A percentile compares a stretch with the other conserved stretches of the same genome.
These are phyloP conservation scores for Ondatra zibethicus DNA, from an alignment of 2,113 vertebrate genomes.

Conservation along the genomic window DNA sequence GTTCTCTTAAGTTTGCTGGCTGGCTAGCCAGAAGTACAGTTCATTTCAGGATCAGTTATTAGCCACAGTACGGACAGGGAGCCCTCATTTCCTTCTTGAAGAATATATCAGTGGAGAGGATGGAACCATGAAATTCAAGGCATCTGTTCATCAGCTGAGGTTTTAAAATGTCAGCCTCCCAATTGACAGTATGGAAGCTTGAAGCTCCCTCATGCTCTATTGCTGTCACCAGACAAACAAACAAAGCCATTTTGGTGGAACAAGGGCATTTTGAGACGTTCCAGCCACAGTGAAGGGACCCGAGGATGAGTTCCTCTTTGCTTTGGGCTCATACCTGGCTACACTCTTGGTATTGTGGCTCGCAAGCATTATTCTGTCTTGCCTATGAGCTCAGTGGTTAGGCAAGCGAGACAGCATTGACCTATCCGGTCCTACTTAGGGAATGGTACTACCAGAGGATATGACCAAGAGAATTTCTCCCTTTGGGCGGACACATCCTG, in stretches of 20 bases:
- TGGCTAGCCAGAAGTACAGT: background rate
- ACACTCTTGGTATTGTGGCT: background rate
- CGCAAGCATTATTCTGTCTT: background rate
- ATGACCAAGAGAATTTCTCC: conserved; percentile 11
- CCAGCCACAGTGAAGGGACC: background rate
- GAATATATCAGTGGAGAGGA: background rate
- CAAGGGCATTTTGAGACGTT: background rate
- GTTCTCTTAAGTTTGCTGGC: background rate
- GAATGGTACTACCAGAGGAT: fast-evolving
- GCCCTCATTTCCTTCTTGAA: background rate
- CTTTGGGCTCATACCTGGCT: fast-evolving
- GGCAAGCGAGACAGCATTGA: background rate
- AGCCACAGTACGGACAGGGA: background rate
- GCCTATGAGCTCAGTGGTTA: background rate
- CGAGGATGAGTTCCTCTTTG: fast-evolving
- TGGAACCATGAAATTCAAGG: background rate
- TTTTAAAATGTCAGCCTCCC: background rate
- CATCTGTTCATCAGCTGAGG: background rate
- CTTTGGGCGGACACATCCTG: background rate
- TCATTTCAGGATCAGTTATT: background rate
- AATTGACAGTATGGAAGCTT: background rate
- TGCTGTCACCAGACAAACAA: background rate
- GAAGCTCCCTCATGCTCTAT: fast-evolving
- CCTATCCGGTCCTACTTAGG: background rate
- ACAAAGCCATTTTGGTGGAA: background rate